Conservation (phyloP, 2,113 vertebrate genomes). For the Ciconia maguari region DNA sequence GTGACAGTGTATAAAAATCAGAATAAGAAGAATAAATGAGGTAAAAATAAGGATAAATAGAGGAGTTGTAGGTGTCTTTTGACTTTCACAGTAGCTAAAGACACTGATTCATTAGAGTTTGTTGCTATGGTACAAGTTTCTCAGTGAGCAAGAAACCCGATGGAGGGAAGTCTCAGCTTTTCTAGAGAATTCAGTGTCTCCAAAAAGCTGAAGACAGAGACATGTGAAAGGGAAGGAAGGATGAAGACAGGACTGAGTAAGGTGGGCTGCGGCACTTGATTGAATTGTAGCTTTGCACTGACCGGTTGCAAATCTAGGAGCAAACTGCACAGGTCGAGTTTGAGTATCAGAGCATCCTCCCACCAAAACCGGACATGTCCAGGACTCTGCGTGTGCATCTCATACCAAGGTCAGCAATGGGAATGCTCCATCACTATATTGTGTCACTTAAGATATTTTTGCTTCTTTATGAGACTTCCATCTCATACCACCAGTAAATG, state of each 20-base stretch:
- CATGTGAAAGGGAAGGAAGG: not conserved
- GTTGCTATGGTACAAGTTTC: not conserved
- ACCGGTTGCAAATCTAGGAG: not conserved
- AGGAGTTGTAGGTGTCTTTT: not conserved
- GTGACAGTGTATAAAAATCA: not conserved
- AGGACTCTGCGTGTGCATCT: not conserved
- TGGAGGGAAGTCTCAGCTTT: not conserved
- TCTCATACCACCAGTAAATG: not conserved
- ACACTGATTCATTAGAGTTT: not conserved
- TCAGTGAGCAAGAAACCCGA: not conserved
- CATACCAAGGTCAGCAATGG: not conserved
- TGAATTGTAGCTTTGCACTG: not conserved
- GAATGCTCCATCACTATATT: not conserved
- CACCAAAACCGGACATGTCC: accelerated
- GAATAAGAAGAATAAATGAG: not conserved
- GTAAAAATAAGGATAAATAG: not conserved
- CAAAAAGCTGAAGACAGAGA: not conserved
- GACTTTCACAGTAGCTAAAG: not conserved
- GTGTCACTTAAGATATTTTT: not conserved
- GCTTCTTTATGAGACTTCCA: not conserved
- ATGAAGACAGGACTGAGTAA: not conserved
- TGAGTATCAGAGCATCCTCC: not conserved
- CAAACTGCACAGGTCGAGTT: accelerated
- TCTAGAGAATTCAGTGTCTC: not conserved
- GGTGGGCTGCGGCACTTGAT: not conserved